Percentiles rank a stretch among this genome's conserved stretches.
These are phyloP conservation scores for Zelleria hepariella DNA, from an alignment of 2,888 invertebrate species.

Conservation along the genomic window DNA sequence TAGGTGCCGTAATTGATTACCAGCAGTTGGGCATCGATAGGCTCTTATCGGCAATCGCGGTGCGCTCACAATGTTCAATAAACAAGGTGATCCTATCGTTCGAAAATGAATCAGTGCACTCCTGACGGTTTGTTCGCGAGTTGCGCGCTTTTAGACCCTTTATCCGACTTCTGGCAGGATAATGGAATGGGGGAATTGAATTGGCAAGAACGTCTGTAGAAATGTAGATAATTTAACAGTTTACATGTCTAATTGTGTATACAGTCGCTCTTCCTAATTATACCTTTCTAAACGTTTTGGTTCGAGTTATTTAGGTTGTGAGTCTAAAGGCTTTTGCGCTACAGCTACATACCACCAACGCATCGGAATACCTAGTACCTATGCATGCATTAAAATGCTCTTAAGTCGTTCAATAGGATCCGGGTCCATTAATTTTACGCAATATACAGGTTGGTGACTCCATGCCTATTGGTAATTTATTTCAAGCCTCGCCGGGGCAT, in stretches of 20 bases:
- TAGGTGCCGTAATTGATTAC: slow-evolving; percentile 58
- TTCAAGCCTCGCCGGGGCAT: no score
- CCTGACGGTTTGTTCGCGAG: slow-evolving; percentile 2
- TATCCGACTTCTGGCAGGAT: not conserved
- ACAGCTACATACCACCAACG: no score
- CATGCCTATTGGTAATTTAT: no score
- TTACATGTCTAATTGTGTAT: no score
- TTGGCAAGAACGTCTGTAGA: not conserved
- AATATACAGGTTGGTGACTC: no score
- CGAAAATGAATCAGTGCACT: slow-evolving; percentile 61
- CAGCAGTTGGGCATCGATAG: slow-evolving; percentile 43
- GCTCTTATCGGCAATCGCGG: slow-evolving; percentile 51
- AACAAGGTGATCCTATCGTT: slow-evolving; percentile 60
- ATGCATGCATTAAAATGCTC: not conserved
- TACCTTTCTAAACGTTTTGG: no score
- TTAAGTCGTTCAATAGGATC: not conserved
- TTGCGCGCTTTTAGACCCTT: not conserved
- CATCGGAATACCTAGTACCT: no score
- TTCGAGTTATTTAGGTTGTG: no score
- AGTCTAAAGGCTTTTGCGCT: no score
- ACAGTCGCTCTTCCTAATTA: no score
- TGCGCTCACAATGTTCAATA: slow-evolving; percentile 65
- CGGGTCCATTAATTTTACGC: not conserved
- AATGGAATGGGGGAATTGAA: not conserved
- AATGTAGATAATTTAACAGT: no score